Conservation (phyloP, 2,113 vertebrate genomes). For the Pelvicachromis taeniatus region DNA sequence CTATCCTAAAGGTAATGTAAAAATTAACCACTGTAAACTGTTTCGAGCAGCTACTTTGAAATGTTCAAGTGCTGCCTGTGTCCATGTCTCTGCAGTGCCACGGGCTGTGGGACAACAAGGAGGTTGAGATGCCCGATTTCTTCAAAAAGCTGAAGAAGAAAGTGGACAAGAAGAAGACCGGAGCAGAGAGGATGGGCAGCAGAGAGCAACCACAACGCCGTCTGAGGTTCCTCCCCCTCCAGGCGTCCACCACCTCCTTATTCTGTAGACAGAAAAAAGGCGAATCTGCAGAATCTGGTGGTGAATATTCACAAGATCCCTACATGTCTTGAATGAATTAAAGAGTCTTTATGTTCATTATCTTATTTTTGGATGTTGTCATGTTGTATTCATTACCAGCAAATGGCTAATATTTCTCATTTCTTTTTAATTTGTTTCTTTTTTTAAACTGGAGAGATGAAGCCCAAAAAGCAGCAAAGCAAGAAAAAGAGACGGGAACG, state of each 20-base stretch:
- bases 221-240: slow-evolving; percentile 63
- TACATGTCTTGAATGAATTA: background rate
- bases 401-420: background rate
- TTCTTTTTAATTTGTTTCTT: background rate
- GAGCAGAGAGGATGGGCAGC: slow-evolving; percentile 8
- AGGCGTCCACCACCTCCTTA: slow-evolving; percentile 60
- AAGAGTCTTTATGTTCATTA: background rate
- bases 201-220: slow-evolving; percentile 6
- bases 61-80: background rate
- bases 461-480: slow-evolving; percentile 51
- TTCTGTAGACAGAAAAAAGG: slow-evolving; percentile 35
- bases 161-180: slow-evolving; percentile 67
- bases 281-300: slow-evolving; percentile 25
- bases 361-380: background rate
- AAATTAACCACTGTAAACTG: background rate
- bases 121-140: slow-evolving; percentile 71
- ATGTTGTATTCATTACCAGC: background rate
- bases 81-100: slow-evolving; percentile 60
- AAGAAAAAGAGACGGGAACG: slow-evolving; percentile 64
- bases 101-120: slow-evolving; percentile 79
- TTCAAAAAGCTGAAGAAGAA: slow-evolving; percentile 73
- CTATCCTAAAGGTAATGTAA: slow-evolving; percentile 64
- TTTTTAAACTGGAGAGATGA: slow-evolving; percentile 43
- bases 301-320: slow-evolving; percentile 26
- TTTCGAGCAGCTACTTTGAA: background rate